These are phyloP conservation scores for Standfussiana lucernea DNA, from an alignment of 2,888 invertebrate genomes.

Conservation along the genomic window DNA sequence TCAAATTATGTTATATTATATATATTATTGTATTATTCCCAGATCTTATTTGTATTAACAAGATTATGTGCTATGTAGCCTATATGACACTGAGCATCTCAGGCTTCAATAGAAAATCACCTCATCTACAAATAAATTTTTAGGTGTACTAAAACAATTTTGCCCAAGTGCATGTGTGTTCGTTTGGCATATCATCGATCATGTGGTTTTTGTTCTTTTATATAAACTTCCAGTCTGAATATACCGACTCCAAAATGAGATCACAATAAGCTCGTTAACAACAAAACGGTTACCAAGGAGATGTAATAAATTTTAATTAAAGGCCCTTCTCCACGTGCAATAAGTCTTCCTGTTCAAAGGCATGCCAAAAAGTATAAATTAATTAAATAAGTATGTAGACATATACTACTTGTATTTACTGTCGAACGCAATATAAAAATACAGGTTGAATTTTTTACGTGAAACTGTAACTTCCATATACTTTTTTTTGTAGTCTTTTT, in stretches of 20 bases:
- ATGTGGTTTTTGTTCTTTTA: not conserved
- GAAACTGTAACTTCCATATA: slow-evolving; percentile 35
- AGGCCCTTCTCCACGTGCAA: slow-evolving; percentile 28
- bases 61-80: slow-evolving; percentile 66
- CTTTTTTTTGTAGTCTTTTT: too few species aligned
- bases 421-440: slow-evolving; percentile 3
- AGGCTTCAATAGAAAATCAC: not conserved
- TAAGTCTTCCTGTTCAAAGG: slow-evolving; percentile 30
- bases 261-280: slow-evolving; percentile 22
- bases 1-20: slow-evolving; percentile 66
- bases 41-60: slow-evolving; percentile 70
- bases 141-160: not conserved
- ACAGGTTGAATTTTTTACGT: slow-evolving; percentile 27
- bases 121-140: not conserved
- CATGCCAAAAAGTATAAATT: slow-evolving; percentile 39
- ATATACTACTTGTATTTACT: not conserved
- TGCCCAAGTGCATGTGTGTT: not conserved
- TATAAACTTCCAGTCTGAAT: not conserved
- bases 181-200: not conserved
- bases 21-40: too few species aligned
- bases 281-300: slow-evolving; percentile 10
- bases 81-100: slow-evolving; percentile 60
- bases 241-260: not conserved
- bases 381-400: not conserved
- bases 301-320: slow-evolving; percentile 45